Percentiles rank a stretch among this genome's conserved stretches.
Evolutionary conservation across 2,797 vertebrate genomes (phyloP).

Genomic region (Gorsachius magnificus): DNA sequence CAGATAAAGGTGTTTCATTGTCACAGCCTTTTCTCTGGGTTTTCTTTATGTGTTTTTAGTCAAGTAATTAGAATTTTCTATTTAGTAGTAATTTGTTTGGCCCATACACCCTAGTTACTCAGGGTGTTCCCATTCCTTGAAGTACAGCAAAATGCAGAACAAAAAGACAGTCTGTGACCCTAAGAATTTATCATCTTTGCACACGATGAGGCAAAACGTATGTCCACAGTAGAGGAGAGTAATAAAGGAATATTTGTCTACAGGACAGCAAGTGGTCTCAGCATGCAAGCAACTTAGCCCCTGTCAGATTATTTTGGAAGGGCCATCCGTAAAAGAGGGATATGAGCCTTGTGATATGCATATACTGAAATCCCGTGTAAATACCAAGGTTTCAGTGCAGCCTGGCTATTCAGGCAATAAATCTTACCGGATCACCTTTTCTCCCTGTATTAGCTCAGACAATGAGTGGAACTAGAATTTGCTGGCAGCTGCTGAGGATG

Average conservation of each 20-base stretch:
- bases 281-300: conserved; percentile 29
- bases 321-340: background rate
- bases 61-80: background rate
- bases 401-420: background rate
- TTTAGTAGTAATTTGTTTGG: background rate
- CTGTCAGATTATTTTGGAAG: conserved; percentile 30
- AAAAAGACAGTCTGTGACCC: background rate
- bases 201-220: background rate
- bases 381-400: background rate
- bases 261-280: conserved; percentile 21
- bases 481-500: background rate
- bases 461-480: background rate
- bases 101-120: background rate
- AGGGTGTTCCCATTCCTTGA: background rate
- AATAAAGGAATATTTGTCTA: conserved; percentile 21
- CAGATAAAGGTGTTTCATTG: background rate
- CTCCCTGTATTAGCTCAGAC: background rate
- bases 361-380: background rate
- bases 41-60: background rate
- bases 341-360: background rate
- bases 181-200: background rate
- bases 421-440: background rate
- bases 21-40: background rate
- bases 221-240: background rate
- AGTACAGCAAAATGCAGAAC: background rate